Evolutionary conservation across 2,888 invertebrate genomes (phyloP).

Genomic region (Ctena decussata): DNA sequence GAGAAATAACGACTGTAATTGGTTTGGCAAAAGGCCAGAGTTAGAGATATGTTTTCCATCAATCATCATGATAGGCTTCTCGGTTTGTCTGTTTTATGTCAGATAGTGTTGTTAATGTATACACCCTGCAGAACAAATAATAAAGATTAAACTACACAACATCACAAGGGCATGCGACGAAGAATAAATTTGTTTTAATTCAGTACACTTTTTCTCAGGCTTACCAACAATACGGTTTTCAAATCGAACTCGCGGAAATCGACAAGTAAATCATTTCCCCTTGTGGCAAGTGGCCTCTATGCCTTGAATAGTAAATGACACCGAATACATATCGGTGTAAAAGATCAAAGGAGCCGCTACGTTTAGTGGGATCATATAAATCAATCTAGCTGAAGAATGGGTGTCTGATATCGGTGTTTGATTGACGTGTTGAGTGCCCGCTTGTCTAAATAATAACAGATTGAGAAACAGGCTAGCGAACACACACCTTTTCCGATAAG

Average conservation of each 20-base stretch:
- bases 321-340: conserved; percentile 40
- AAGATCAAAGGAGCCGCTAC: conserved; percentile 59
- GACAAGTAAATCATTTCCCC: conserved; percentile 9
- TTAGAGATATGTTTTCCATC: conserved; percentile 65
- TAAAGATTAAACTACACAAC: conserved; percentile 66
- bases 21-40: conserved; percentile 70
- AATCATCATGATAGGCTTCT: conserved; percentile 66
- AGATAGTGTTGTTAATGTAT: conserved; percentile 69
- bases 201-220: too few relatives aligned
- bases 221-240: neutral
- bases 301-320: conserved; percentile 18
- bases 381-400: conserved; percentile 58
- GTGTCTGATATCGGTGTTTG: conserved; percentile 57
- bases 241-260: neutral
- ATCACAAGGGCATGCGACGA: conserved; percentile 54
- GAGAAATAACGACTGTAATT: conserved; percentile 70
- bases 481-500: conserved; percentile 4
- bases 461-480: conserved; percentile 18
- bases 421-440: conserved; percentile 61
- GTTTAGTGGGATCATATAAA: conserved; percentile 61
- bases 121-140: conserved; percentile 59
- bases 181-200: conserved; percentile 57
- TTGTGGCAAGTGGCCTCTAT: conserved; percentile 19
- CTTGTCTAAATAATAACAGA: conserved; percentile 49
- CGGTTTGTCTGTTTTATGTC: conserved; percentile 69